Base-by-base conservation (phyloP, 1,140 invertebrate genomes). In the Campoletis sonorensis region DNA sequence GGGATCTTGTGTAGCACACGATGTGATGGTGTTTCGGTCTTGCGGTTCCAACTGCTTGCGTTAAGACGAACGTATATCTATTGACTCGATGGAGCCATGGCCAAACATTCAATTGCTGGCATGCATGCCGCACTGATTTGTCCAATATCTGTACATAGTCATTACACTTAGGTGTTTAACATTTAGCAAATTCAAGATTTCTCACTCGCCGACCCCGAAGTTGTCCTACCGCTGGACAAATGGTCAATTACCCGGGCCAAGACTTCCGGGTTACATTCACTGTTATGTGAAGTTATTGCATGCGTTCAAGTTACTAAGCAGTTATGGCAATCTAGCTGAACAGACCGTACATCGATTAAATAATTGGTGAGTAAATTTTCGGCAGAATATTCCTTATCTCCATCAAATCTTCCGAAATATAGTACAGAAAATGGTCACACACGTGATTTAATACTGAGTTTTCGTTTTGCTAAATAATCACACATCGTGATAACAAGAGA, bases 21-120 rank as follows among this genome's bases (percentile, higher is more conserved):
- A 64, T 15, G 61, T 64, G 21, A 64, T 26, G 23, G 61, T 64
- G 61, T 64, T 64, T 64, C 61, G 27, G 61, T 26, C 61, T 64
- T 64, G 61, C 23, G 61, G 61, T 64, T 64, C 11, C 23, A 27
- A 26, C 23, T 64, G 61, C 61, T 64, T 64, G 23, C 21, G 8
- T 64, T 27, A 27, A 21, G 61, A 10, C 61, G 23, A 23, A 5
- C 49, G 8, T 64, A 64, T 23, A 64, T 15, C 61, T 26, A 64
- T 64, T 64, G 61, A 26, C 61, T 64, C 23, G 1, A 13, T 3
- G n/a, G 15, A 26, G 61, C n/a, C 1, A 64, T 26, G 61, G 23
- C 61, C 61, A 64, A 64, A 27, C 61, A 64, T 64, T 64, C 61
- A 64, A 64, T 64, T 64, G 27, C 61, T 26, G 61, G 61, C 61